Percentiles rank a stretch among this genome's conserved stretches.
Conservation (phyloP, 2,113 vertebrate species). For the Callipepla squamata region DNA sequence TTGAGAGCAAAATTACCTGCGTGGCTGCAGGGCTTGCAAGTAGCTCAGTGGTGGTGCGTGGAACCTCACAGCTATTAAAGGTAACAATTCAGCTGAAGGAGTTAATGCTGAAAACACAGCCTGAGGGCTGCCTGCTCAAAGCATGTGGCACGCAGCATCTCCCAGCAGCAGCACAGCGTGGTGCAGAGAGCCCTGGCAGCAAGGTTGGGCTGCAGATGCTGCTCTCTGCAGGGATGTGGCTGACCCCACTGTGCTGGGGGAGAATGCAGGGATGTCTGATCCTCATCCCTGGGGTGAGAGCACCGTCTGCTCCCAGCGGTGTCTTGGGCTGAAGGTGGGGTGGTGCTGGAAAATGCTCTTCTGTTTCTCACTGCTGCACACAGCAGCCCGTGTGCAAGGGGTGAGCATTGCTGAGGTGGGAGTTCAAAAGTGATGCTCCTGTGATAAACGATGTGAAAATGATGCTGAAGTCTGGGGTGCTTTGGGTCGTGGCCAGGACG, state of each 20-base stretch:
- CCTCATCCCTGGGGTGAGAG: background rate
- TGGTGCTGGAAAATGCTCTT: background rate
- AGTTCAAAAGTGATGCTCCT: background rate
- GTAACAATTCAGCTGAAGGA: background rate
- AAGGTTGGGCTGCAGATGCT: background rate
- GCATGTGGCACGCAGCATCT: background rate
- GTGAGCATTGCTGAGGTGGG: accelerated
- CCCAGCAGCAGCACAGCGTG: background rate
- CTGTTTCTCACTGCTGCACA: background rate
- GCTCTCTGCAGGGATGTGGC: accelerated
- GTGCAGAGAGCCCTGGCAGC: background rate
- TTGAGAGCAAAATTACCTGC: background rate
- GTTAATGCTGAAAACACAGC: background rate
- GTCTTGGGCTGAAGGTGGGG: background rate
- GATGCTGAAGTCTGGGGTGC: background rate
- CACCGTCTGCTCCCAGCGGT: background rate
- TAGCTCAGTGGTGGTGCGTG: accelerated
- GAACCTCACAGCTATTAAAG: background rate
- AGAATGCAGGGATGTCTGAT: accelerated
- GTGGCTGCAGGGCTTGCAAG: accelerated
- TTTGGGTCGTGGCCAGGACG: background rate
- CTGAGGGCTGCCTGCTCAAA: background rate
- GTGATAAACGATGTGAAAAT: background rate
- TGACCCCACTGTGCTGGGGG: accelerated
- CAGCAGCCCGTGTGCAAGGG: background rate